Conservation (phyloP, 2,888 invertebrate species). For the Iphiclides podalirius region DNA sequence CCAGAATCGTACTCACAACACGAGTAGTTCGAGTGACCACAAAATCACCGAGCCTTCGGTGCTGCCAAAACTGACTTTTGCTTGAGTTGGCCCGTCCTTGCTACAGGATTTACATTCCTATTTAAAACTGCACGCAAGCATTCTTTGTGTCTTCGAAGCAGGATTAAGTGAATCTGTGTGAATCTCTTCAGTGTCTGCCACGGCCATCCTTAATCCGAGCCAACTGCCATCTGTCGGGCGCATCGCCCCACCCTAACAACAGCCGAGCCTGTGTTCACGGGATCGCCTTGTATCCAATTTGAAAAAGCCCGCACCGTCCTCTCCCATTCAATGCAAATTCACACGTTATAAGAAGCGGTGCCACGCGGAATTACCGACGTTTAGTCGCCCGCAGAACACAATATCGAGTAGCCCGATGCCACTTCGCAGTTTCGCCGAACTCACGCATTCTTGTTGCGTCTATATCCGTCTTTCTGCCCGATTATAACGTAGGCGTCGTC, state of each 20-base stretch:
- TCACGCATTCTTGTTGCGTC: constrained; percentile 20
- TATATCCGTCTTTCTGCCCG: background rate
- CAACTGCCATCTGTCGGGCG: constrained; percentile 26
- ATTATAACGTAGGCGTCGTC: too few relatives aligned
- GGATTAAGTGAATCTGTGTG: too few relatives aligned
- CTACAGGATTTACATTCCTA: too few relatives aligned
- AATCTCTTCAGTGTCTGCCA: too few relatives aligned
- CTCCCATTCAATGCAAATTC: constrained; percentile 78
- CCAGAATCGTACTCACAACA: too few relatives aligned
- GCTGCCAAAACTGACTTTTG: too few relatives aligned
- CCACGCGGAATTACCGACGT: constrained; percentile 74
- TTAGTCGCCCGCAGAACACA: constrained; percentile 77
- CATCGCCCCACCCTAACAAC: constrained; percentile 15
- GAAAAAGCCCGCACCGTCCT: constrained; percentile 61
- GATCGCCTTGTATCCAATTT: constrained; percentile 46
- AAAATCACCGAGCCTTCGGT: too few relatives aligned
- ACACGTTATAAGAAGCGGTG: constrained; percentile 71
- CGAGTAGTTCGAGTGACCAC: too few relatives aligned
- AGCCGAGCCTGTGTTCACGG: constrained; percentile 32
- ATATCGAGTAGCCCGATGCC: constrained; percentile 55
- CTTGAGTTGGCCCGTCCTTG: too few relatives aligned
- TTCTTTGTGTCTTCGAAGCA: too few relatives aligned
- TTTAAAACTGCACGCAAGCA: too few relatives aligned
- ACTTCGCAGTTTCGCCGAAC: constrained; percentile 56
- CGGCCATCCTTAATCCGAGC: too few relatives aligned